Evolutionary conservation across 2,888 invertebrate genomes (phyloP).

Genomic region (Eupithecia subfuscata): DNA sequence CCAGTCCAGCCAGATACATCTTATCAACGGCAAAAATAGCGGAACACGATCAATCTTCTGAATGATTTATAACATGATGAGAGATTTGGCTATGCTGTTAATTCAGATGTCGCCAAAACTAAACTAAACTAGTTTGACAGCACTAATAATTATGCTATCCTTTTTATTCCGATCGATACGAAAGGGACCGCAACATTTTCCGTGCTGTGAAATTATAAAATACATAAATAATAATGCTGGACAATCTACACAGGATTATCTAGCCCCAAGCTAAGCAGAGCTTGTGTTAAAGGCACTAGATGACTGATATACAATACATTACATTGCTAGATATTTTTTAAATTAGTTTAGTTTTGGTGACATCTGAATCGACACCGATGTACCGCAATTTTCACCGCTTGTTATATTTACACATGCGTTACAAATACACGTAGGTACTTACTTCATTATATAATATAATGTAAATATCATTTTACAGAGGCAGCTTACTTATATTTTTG

Average conservation of each 20-base stretch:
- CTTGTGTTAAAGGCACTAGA: too few species aligned
- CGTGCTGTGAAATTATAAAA: neutral
- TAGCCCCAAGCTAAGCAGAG: too few species aligned
- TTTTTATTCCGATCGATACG: neutral
- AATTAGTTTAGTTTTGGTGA: neutral
- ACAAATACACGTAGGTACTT: neutral
- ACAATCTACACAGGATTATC: too few species aligned
- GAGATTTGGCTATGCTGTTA: neutral
- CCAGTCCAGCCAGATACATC: neutral
- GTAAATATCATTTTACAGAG: neutral
- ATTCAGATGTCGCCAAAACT: neutral
- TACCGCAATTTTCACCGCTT: neutral
- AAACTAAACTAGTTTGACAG: neutral
- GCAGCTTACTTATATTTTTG: slow-evolving; percentile 5
- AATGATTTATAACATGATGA: neutral
- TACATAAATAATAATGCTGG: too few species aligned
- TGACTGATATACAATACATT: neutral
- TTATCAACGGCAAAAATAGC: neutral
- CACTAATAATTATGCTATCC: neutral
- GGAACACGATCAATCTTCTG: neutral
- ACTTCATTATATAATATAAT: too few species aligned
- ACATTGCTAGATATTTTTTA: too few species aligned
- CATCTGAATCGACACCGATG: neutral
- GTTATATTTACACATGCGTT: neutral
- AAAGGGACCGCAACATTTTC: neutral